Evolutionary conservation across 2,888 invertebrate genomes (phyloP).

Genomic region (Smittia sp.): DNA sequence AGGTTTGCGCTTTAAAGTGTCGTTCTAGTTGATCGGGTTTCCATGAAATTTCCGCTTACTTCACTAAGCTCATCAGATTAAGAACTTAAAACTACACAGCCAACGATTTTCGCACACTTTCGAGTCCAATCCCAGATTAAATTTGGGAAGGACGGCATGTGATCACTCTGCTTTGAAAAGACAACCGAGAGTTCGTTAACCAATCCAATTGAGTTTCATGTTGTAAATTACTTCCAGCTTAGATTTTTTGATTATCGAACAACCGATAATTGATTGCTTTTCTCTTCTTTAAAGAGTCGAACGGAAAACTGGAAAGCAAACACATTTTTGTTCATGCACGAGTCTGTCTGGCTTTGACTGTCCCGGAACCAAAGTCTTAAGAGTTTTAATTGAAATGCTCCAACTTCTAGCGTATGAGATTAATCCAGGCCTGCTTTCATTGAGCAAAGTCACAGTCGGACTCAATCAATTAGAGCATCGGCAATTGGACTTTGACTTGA

Average conservation of each 20-base stretch:
- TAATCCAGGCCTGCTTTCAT: background rate
- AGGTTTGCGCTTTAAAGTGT: background rate
- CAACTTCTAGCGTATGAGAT: background rate
- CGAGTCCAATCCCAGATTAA: background rate
- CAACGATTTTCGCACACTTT: background rate
- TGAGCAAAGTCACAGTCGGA: background rate
- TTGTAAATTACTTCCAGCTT: background rate
- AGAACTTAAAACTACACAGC: background rate
- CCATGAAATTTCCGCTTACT: background rate
- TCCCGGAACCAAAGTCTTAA: background rate
- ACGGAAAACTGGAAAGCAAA: background rate
- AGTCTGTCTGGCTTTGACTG: background rate
- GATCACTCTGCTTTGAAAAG: no score
- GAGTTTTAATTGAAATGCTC: slow-evolving; percentile 1
- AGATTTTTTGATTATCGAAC: slow-evolving; percentile 22
- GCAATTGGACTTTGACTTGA: background rate
- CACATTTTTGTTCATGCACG: background rate
- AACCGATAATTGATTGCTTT: slow-evolving; percentile 33
- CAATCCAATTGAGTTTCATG: background rate
- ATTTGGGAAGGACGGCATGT: no score
- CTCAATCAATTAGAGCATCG: slow-evolving; percentile 23
- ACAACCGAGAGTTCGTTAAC: background rate
- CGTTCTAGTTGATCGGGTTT: background rate
- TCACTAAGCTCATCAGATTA: background rate
- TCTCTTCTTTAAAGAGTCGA: background rate